Base-by-base conservation (phyloP, 2,113 vertebrate genomes). In the Acrocephalus arundinaceus region DNA sequence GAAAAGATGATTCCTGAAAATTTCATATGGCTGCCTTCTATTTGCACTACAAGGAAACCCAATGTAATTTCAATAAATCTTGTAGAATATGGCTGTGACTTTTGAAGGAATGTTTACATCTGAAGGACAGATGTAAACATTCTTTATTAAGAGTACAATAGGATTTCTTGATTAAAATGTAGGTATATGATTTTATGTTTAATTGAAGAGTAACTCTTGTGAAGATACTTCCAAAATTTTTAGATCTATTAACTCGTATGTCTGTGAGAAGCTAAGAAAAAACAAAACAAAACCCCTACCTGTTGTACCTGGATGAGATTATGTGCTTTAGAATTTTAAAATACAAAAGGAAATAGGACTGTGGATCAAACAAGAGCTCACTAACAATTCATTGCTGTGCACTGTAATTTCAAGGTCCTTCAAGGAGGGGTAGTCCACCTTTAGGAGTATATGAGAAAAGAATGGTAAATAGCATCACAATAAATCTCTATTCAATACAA, bases 41-140 rank as follows among this genome's bases (percentile, higher is more conserved):
- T 95, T 95, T 97, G 67, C 66, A 92, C 72, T 93, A 86, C 59
- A 93, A 54, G 52, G 48, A 96, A 97, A 97, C 93, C 21, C 93
- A 95, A 95, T 76, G 78, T 90, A 93, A 95, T 98, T 97, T 94
- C 93, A 97, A 94, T 93, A 97, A 97, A 97, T 95, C 92, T 96
- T 92, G 78, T 94, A 94, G 80, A 90, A 97, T 94, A 95, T 85
- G 89, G 59, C 67, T 78, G 43, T 97, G 87, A 81, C 79, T 95
- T 84, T 81, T 90, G 78, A 90, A 92, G 62, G 37, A 96, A 72
- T 96, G 89, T 97, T 98, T 97, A 93, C 75, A 96, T 95, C 89
- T 93, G 67, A 87, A 71, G 28, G 66, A 88, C 22, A 35, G 11
- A 49, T 49, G 22, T 49, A 49, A 49, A 49, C 54, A 68, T 67